Percentiles rank a stretch among this genome's conserved stretches.
Conservation (phyloP, 2,888 invertebrate species). For the Lacanobia wlatinum region DNA sequence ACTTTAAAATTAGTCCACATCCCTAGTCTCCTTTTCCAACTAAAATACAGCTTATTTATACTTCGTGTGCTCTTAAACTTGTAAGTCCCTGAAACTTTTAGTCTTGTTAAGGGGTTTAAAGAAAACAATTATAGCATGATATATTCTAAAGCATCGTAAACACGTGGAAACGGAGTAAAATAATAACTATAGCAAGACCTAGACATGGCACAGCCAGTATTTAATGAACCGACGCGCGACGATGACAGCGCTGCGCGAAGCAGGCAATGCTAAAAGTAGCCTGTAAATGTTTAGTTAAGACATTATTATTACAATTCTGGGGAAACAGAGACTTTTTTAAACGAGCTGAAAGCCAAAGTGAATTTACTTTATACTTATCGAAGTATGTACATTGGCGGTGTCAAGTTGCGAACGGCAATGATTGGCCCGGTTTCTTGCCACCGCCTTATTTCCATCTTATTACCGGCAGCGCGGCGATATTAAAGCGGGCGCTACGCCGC, state of each 20-base stretch:
- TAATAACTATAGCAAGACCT: not conserved
- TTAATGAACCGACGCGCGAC: slow-evolving; percentile 8
- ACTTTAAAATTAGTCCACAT: slow-evolving; percentile 53
- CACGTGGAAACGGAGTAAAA: slow-evolving; percentile 2
- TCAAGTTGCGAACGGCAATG: slow-evolving; percentile 86
- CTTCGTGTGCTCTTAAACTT: slow-evolving; percentile 54
- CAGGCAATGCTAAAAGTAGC: slow-evolving; percentile 9
- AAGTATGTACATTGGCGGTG: slow-evolving; percentile 75
- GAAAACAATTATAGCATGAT: slow-evolving; percentile 38
- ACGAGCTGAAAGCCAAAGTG: slow-evolving; percentile 56
- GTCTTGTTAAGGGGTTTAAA: slow-evolving; percentile 47
- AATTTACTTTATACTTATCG: slow-evolving; percentile 69
- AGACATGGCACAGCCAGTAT: slow-evolving; percentile 13
- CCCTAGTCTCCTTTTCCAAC: slow-evolving; percentile 46
- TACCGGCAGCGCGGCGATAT: slow-evolving; percentile 89
- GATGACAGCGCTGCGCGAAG: not conserved
- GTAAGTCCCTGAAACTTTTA: slow-evolving; percentile 49
- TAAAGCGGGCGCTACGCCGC: slow-evolving; percentile 85
- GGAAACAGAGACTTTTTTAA: slow-evolving; percentile 42
- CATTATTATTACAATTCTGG: slow-evolving; percentile 39
- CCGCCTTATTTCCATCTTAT: slow-evolving; percentile 90
- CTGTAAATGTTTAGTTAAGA: slow-evolving; percentile 34
- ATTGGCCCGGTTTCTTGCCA: slow-evolving; percentile 88
- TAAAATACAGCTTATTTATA: slow-evolving; percentile 55
- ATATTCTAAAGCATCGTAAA: slow-evolving; percentile 21